phyloP scores from a whole-genome alignment of 2,797 vertebrate genomes.

The Mormyrus hasselquistii region DNA sequence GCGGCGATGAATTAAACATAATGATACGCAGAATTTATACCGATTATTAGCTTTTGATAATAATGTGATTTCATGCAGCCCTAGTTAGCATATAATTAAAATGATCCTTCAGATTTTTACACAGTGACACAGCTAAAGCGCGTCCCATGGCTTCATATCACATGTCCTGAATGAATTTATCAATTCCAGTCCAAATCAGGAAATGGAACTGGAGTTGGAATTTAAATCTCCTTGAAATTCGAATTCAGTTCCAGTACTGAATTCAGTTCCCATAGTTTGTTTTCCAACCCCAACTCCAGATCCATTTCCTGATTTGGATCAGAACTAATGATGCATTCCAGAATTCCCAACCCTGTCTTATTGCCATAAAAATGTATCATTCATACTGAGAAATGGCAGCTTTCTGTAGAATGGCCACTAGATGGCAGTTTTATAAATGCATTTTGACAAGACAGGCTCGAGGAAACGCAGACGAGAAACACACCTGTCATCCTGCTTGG shows the following conservation, averaged over 20 bases:
- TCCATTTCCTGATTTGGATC: neutral
- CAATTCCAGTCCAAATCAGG: neutral
- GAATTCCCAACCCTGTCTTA: neutral
- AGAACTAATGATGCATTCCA: neutral
- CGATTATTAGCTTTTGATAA: neutral
- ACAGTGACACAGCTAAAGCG: neutral
- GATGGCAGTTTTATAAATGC: neutral
- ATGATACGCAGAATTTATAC: neutral
- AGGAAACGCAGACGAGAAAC: constrained; percentile 31
- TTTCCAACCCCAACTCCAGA: neutral
- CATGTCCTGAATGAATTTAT: neutral
- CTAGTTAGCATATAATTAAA: neutral
- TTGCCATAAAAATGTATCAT: neutral
- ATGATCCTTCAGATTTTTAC: neutral
- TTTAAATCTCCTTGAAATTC: neutral
- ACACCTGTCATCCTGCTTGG: constrained; percentile 87
- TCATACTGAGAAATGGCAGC: neutral
- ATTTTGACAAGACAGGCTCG: neutral
- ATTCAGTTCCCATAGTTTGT: no score
- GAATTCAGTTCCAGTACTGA: no score
- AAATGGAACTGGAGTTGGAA: neutral
- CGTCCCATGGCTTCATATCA: neutral
- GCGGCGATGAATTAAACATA: neutral
- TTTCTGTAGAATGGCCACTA: neutral
- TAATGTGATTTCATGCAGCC: neutral